Evolutionary conservation across 2,888 invertebrate species (phyloP), one percentile per base, ranked within the genome.

Genomic region (Parnassius smintheus): DNA sequence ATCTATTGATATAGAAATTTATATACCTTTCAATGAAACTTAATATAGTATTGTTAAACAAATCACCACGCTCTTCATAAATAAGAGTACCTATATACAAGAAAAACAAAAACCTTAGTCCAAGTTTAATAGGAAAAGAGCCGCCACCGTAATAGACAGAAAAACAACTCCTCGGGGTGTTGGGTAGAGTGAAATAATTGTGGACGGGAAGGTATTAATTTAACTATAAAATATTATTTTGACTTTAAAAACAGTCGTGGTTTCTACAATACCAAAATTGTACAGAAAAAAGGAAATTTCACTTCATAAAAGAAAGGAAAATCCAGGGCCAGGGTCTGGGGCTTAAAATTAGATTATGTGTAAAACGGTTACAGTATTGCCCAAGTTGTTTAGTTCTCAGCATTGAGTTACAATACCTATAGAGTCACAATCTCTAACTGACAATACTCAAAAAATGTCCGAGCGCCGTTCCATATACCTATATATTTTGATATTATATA

Each of bases 111-210:
- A 82, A 77, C 85, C 79, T 81, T 78, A 77, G 78, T 86, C 84
- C 82, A 76, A 78, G 79, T 86, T 88, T 86, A 90, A 85, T 84
- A 78, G 83, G 83, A 88, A 88, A 79, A 84, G 74, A 13, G 83
- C 91, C 91, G 72, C 86, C 91, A 91, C 91, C 91, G 84, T 86
- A 88, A 85, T 84, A 85, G 78, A 88, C 76, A 88, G 83, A 83
- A 78, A 62, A 70, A 64, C 65, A 72, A 77, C 75, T 78, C 70
- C 72, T 76, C 69, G 67, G 78, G 82, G 79, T 76, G 73, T 80
- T 76, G 77, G 78, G 74, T 80, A 75, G 61, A 65, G 70, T 72
- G 71, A 70, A 65, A 72, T 70, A 68, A 70, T 68, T 72, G 66
- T 59, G 65, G 69, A 63, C 64, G 65, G 65, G 58, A 63, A 64